Base-by-base conservation (phyloP, 2,797 vertebrate genomes). In the Ceyx erithaca region DNA sequence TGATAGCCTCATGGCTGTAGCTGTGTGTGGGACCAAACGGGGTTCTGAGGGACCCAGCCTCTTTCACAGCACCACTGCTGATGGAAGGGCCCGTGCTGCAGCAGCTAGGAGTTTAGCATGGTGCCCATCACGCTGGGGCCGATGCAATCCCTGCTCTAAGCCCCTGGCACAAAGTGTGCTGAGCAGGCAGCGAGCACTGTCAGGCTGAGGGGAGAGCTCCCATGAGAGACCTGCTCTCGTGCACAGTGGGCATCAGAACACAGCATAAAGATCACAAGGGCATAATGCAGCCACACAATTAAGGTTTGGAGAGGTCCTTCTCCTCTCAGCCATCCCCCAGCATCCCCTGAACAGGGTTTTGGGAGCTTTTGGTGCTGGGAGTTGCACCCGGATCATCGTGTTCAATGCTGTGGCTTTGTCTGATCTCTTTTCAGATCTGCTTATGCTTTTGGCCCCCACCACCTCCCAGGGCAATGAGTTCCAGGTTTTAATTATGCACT, bases 91-190 rank as follows among this genome's bases (percentile, higher is more conserved):
- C 73, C 19, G 26, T 5, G 37, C 51, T 16, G n/a, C 16, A 21
- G 51, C n/a, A 14, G 52, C 1, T 2, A 12, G 14, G 52, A 26
- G 4, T 14, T 59, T 5, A 20, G 54, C 28, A 8, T 35, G 11
- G 58, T 1, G 2, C 12, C 59, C 0, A 2, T 14, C 17, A 4
- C 1, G 21, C 35, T 7, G 41, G 64, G 41, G 31, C 76, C 54
- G 52, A 71, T 67, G 85, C 35, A n/a, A 51, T 57, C 1, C 0
- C 25, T 7, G 8, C 64, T 31, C 52, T 0, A 1, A 46, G 55
- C 48, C 14, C 40, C 30, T 18, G 28, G 51, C 30, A n/a, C 4
- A 11, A 30, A 12, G 49, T 26, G 4, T 8, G 31, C 54, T 8
- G 61, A 80, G 57, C 45, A n/a, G 78, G 46, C 78, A 19, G 67